Percentiles rank a stretch among this genome's conserved stretches.
These are phyloP conservation scores for Helicoverpa armigera DNA, from an alignment of 1,140 invertebrate genomes.

Conservation along the genomic window DNA sequence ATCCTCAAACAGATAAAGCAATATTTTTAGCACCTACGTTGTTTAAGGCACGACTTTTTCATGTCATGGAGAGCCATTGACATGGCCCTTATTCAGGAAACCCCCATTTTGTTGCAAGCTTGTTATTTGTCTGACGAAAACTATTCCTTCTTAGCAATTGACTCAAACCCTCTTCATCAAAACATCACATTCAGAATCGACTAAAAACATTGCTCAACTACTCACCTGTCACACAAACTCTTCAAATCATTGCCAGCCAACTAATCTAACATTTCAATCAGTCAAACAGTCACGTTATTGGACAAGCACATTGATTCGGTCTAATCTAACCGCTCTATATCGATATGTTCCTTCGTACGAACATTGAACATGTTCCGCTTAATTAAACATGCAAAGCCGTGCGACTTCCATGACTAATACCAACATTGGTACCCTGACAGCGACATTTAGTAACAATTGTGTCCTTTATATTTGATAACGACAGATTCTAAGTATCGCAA, in stretches of 20 bases:
- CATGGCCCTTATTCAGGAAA: too few relatives aligned
- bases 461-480: constrained; percentile 33
- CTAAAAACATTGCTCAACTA: neutral
- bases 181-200: neutral
- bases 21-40: too few relatives aligned
- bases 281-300: constrained; percentile 3
- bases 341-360: constrained; percentile 57
- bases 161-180: too few relatives aligned
- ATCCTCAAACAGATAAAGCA: too few relatives aligned
- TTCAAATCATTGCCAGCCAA: constrained; percentile 19
- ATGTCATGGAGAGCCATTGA: too few relatives aligned
- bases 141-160: too few relatives aligned
- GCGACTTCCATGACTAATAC: constrained; percentile 71
- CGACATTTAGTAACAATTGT: constrained; percentile 66
- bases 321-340: constrained; percentile 35
- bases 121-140: too few relatives aligned
- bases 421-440: constrained; percentile 69
- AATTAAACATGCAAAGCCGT: constrained; percentile 64
- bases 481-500: constrained; percentile 8
- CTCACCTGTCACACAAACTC: constrained; percentile 4
- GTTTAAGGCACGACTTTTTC: too few relatives aligned
- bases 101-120: too few relatives aligned
- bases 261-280: constrained; percentile 31
- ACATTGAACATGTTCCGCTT: constrained; percentile 61
- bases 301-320: constrained; percentile 4